These are phyloP conservation scores for Spongia lamella DNA, from an alignment of 37 sponge, comb jelly and placozoan species.

Conservation along the genomic window DNA sequence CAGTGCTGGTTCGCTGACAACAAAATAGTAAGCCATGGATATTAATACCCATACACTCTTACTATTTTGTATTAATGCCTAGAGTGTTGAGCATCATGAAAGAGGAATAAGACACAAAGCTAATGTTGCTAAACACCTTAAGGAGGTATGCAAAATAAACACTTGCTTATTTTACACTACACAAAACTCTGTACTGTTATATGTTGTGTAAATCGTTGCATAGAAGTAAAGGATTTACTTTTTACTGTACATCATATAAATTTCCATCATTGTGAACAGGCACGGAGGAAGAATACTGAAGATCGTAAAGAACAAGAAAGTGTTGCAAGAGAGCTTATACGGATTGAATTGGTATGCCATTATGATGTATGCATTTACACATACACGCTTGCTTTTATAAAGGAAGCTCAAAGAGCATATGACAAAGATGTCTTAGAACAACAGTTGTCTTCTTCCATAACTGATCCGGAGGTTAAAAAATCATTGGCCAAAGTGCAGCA, in stretches of 20 bases:
- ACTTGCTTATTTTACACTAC: too few species aligned
- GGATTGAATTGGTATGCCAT: conserved; percentile 37
- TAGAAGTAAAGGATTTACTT: background rate
- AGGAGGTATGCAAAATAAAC: conserved; percentile 54
- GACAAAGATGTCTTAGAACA: too few species aligned
- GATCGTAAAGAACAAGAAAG: conserved; percentile 43
- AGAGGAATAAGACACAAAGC: conserved; percentile 73
- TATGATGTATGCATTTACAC: background rate
- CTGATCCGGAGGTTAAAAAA: too few species aligned
- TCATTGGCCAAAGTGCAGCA: too few species aligned
- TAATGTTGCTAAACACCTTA: conserved; percentile 66
- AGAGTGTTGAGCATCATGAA: conserved; percentile 89
- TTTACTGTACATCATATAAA: too few species aligned
- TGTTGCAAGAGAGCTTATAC: conserved; percentile 10
- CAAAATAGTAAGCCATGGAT: conserved; percentile 61
- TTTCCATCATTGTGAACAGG: conserved; percentile 20
- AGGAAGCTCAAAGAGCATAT: background rate
- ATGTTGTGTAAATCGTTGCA: background rate
- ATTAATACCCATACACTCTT: background rate
- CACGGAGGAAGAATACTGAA: conserved; percentile 19
- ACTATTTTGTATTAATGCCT: background rate
- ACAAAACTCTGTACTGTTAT: too few species aligned
- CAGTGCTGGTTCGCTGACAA: conserved; percentile 94
- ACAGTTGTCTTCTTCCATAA: too few species aligned
- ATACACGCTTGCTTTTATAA: conserved; percentile 34